Evolutionary conservation across 2,888 invertebrate genomes (phyloP), one percentile per base, ranked within the genome.

Genomic region (Geophilus truncorum): DNA sequence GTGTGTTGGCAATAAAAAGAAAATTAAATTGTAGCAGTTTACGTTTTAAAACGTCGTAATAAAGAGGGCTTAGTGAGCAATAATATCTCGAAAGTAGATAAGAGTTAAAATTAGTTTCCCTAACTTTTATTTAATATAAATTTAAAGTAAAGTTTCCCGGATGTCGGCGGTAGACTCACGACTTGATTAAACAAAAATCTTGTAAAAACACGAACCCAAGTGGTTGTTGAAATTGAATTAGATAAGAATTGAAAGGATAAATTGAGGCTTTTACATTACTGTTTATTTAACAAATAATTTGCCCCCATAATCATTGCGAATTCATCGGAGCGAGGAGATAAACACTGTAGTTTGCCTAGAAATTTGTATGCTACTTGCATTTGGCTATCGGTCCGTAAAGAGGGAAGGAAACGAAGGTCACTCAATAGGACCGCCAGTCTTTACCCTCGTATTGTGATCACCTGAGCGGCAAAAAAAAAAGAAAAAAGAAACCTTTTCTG

Each of bases 21-120:
- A 70, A 70, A 70, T 70, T 70, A 70, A 70, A 70, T 28, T 70
- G 23, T 70, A 15, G 25, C 23, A 70, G 70, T 28, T 28, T 28
- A 70, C 28, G 70, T 25, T 70, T 70, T 28, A 70, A 70, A 70
- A n/a, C 70, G 70, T 70, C n/a, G 25, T 70, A 70, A 70, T 70
- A 70, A 70, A 70, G 70, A 70, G 70, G 70, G 28, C 15, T 70
- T 70, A 70, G 51, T 51, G n/a, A 18, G 51, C 18, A 51, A 18
- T 51, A 51, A 51, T 51, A 51, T 51, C 18, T 51, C 18, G 18
- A 18, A 18, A 18, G 51, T 18, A 51, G 51, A 51, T 51, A 51
- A 51, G 51, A 51, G n/a, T 18, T 51, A 51, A 51, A 51, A 40
- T 40, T 40, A 40, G 40, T 40, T 40, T 40, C n/a, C 12, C 40